These are phyloP conservation scores for Menidia beryllina DNA, from an alignment of 2,113 vertebrate species.

Conservation along the genomic window DNA sequence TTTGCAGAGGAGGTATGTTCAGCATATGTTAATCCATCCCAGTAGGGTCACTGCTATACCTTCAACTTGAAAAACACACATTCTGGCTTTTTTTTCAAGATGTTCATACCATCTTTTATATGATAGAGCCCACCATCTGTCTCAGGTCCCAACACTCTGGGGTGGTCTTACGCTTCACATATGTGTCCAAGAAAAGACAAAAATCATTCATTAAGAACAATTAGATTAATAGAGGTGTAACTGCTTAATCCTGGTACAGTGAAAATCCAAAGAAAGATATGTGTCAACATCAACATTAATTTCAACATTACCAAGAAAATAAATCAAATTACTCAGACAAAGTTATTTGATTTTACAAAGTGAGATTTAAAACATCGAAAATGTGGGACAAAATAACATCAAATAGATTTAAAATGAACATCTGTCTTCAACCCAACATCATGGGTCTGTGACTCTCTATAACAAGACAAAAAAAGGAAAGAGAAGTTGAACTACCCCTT, in stretches of 20 bases:
- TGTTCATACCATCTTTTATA: background rate
- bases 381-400: background rate
- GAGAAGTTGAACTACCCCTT: no score
- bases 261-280: no score
- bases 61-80: background rate
- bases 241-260: no score
- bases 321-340: no score
- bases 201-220: background rate
- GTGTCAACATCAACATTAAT: no score
- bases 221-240: no score
- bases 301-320: no score
- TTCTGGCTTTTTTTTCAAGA: background rate
- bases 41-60: constrained; percentile 1
- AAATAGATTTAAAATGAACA: background rate
- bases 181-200: background rate
- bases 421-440: background rate
- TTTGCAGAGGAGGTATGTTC: constrained; percentile 67
- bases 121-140: background rate
- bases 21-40: background rate
- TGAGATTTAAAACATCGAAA: background rate
- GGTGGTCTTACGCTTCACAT: no score
- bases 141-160: background rate
- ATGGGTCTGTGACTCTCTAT: no score
- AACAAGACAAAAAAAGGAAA: background rate
- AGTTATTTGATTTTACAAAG: no score